Base-by-base conservation (phyloP, 2,888 invertebrate species). In the Tanytarsus gracilentus region DNA sequence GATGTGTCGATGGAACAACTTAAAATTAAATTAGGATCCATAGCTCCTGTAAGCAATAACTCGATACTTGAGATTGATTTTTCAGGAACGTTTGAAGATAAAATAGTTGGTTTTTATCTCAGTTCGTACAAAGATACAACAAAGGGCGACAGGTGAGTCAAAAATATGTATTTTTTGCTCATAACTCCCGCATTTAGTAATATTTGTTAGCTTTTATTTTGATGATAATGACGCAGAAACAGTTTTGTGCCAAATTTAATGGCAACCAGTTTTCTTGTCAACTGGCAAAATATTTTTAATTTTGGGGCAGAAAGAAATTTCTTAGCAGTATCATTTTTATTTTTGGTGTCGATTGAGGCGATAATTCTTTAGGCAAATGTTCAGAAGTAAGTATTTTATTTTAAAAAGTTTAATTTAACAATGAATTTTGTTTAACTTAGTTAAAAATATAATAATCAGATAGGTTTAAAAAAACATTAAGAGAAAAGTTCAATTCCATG, bases 21-120 rank as follows among this genome's bases (percentile, higher is more conserved):
- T 8, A 64, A 70, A 2, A 64, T 72, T 55, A 61, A 71, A 36
- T 66, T 77, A 50, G 63, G 67, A 33, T 66, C 72, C 27, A 63
- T 69, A 33, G 66, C 79, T 33, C 23, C 58, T 1, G 56, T 62
- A 52, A 72, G 70, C 11, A 61, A 64, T 58, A 68, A 65, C 9
- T 79, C 81, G 65, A 71, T 69, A n/a, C 68, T 87, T 11, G 68
- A 71, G 40, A 76, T 88, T 48, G 71, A 79, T 33, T 89, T 84
- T 67, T 71, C 73, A 63, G 88, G 88, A 0, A 77, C 77, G 63
- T 75, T 86, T 68, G 79, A 78, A 25, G 76, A 79, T 63, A 80
- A 81, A 64, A 83, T 87, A 66, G 81, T 85, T 61, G 88, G 88
- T 4, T 77, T 88, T 61, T 89, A 88, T 69, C 79, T 79, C 64